A percentile compares a stretch with the other conserved stretches of the same genome.
These are phyloP conservation scores for Porites rus DNA, from an alignment of 92 coral and sea anemone genomes.

Conservation along the genomic window DNA sequence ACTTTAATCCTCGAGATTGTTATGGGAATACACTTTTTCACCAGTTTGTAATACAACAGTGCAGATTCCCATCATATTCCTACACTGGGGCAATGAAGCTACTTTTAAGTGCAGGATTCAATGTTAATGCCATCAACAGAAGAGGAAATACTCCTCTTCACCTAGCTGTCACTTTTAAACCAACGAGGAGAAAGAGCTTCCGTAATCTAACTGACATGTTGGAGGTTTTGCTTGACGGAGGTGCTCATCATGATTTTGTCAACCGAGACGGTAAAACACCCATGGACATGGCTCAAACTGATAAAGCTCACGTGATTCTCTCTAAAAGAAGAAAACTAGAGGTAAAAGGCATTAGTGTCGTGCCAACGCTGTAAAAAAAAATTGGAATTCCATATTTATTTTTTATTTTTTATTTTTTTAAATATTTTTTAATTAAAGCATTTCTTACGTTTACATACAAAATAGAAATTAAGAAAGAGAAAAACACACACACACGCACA, in stretches of 20 bases:
- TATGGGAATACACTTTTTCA: no score
- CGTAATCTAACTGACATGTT: background rate
- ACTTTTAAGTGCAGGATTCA: background rate
- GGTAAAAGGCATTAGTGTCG: conserved; percentile 62
- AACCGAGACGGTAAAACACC: conserved; percentile 61
- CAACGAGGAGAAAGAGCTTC: no score
- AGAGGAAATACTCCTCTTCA: background rate
- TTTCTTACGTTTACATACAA: no score
- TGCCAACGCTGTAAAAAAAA: conserved; percentile 63
- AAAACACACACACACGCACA: no score
- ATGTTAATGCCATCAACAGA: background rate
- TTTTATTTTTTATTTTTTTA: no score
- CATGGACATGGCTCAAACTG: conserved; percentile 51
- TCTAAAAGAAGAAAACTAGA: conserved; percentile 30
- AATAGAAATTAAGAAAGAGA: no score
- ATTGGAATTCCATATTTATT: conserved; percentile 22
- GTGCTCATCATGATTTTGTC: conserved; percentile 30
- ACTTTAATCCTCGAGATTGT: no score
- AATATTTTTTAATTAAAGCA: no score
- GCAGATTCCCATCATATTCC: no score
- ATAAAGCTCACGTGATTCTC: conserved; percentile 55
- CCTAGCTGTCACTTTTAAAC: background rate
- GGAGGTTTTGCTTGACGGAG: background rate
- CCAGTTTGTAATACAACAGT: no score
- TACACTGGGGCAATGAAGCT: no score